A percentile compares a stretch with the other conserved stretches of the same genome.
phyloP scores from a whole-genome alignment of 2,888 invertebrate genomes.

The Mechanitis messenoides region DNA sequence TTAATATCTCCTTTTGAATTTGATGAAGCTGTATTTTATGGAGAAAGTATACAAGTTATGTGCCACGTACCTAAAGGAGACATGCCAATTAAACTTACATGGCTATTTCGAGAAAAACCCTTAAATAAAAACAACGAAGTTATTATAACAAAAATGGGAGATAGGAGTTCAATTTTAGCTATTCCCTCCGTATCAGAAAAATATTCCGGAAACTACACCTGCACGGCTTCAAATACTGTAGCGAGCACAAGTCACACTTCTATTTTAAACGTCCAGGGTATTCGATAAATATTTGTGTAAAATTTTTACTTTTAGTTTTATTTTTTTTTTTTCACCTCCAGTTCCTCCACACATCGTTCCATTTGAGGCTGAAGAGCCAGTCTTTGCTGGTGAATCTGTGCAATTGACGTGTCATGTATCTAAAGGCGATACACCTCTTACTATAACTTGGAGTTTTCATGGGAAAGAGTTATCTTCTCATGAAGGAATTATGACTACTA shows the following conservation, averaged over 20 bases:
- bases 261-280: conserved; percentile 81
- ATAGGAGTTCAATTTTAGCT: conserved; percentile 78
- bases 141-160: conserved; percentile 75
- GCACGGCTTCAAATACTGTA: conserved; percentile 82
- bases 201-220: conserved; percentile 86
- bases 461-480: conserved; percentile 73
- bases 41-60: conserved; percentile 76
- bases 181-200: conserved; percentile 81
- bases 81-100: conserved; percentile 81
- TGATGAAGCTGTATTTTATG: conserved; percentile 73
- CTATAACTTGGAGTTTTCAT: conserved; percentile 86
- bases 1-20: conserved; percentile 78
- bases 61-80: conserved; percentile 82
- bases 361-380: conserved; percentile 78
- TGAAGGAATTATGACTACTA: conserved; percentile 75
- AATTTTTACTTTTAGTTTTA: conserved; percentile 41
- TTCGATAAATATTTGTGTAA: conserved; percentile 46
- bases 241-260: conserved; percentile 80
- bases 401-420: conserved; percentile 79
- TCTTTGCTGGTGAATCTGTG: conserved; percentile 80
- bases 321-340: conserved; percentile 30
- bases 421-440: conserved; percentile 83
- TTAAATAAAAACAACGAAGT: conserved; percentile 60
- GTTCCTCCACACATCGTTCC: conserved; percentile 79
- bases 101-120: conserved; percentile 81